Evolutionary conservation across 2,888 invertebrate species (phyloP).

Genomic region (Arrhopalites spinosus): DNA sequence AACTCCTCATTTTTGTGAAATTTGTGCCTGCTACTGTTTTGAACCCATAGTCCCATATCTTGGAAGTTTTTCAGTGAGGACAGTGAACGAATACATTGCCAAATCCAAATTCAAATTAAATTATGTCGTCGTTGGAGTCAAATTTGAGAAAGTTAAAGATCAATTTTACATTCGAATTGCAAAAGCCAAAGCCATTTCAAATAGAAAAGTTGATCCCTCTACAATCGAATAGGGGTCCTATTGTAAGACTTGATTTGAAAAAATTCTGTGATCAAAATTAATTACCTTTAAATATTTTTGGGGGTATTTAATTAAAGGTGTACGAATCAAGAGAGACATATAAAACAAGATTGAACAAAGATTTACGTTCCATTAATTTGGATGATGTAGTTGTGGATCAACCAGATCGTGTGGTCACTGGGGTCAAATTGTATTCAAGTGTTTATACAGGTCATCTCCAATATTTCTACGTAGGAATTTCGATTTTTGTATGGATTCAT

Average conservation of each 20-base stretch:
- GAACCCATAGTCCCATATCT: conserved; percentile 24
- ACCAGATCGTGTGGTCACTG: conserved; percentile 31
- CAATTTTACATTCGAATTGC: conserved; percentile 35
- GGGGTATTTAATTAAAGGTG: too few relatives aligned
- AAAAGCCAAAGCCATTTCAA: conserved; percentile 13
- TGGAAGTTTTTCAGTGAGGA: conserved; percentile 14
- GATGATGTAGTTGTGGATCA: conserved; percentile 31
- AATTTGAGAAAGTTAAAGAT: conserved; percentile 35
- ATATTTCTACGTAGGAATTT: conserved; percentile 35
- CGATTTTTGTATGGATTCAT: conserved; percentile 22
- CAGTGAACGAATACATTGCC: not conserved
- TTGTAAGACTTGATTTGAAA: too few relatives aligned
- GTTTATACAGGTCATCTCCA: conserved; percentile 25
- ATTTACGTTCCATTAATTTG: conserved; percentile 37
- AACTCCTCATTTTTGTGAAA: conserved; percentile 40
- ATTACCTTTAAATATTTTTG: too few relatives aligned
- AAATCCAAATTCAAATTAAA: conserved; percentile 3
- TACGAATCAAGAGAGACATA: not conserved
- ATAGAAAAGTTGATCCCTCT: too few relatives aligned
- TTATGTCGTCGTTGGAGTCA: conserved; percentile 30
- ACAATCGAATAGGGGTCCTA: conserved; percentile 13
- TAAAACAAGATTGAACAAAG: conserved; percentile 29
- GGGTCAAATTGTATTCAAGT: conserved; percentile 25
- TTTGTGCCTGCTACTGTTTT: conserved; percentile 39
- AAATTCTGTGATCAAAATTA: too few relatives aligned